These are phyloP conservation scores for Hippopotamus amphibius DNA, from an alignment of 2,113 vertebrate species.

Conservation along the genomic window DNA sequence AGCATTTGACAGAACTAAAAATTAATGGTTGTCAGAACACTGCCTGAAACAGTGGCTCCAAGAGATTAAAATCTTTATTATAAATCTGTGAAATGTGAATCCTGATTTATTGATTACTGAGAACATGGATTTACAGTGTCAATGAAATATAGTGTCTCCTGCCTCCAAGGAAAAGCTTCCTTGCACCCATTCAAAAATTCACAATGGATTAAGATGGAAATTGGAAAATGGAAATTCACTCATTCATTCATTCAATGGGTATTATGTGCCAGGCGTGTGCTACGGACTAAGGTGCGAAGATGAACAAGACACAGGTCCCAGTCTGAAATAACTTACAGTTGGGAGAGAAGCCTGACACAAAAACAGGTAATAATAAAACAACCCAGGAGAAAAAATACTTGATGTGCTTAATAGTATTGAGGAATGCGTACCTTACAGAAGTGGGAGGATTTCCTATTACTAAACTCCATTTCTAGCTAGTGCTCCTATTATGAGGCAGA, in stretches of 20 bases:
- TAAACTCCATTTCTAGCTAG: background rate
- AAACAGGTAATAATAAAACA: background rate
- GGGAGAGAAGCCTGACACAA: background rate
- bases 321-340: background rate
- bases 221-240: background rate
- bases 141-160: background rate
- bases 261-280: background rate
- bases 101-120: background rate
- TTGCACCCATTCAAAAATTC: background rate
- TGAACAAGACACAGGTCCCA: background rate
- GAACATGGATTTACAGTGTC: background rate
- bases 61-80: constrained; percentile 18
- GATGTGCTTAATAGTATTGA: background rate
- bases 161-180: background rate
- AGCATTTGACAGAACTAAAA: constrained; percentile 49
- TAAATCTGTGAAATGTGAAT: background rate
- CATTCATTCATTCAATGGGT: background rate
- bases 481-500: background rate
- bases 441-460: background rate
- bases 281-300: background rate
- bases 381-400: background rate
- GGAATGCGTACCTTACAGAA: background rate
- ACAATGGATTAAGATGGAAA: constrained; percentile 2
- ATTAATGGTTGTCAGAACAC: constrained; percentile 38
- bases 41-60: constrained; percentile 8